These are phyloP conservation scores for Radopholus similis DNA, from an alignment of 1,140 invertebrate species.

Conservation along the genomic window DNA sequence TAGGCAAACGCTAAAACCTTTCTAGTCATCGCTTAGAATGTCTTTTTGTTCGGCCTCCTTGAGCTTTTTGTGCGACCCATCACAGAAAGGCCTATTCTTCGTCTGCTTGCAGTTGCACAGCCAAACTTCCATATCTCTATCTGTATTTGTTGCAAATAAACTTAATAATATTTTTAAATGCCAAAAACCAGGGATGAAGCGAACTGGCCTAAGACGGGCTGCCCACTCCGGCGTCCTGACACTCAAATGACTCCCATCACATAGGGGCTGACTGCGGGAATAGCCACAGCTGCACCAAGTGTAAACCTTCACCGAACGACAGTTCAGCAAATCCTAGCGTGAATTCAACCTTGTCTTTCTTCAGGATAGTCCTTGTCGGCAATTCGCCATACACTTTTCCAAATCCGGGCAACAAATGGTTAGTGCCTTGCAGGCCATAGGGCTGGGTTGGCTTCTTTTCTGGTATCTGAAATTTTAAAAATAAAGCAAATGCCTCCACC, in stretches of 20 bases:
- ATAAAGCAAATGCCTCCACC: neutral
- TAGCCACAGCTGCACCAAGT: constrained; percentile 87
- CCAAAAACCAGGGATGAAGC: constrained; percentile 69
- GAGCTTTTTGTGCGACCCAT: constrained; percentile 75
- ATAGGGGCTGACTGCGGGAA: constrained; percentile 79
- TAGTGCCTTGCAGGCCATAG: constrained; percentile 58
- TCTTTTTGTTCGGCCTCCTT: constrained; percentile 43
- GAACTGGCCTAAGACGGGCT: constrained; percentile 68
- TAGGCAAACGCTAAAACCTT: constrained; percentile 2
- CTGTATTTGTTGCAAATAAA: constrained; percentile 9
- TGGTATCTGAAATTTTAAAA: constrained; percentile 42
- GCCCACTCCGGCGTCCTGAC: constrained; percentile 65
- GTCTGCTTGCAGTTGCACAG: constrained; percentile 98
- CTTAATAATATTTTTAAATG: neutral
- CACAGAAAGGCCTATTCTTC: constrained; percentile 87
- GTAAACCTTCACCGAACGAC: constrained; percentile 65
- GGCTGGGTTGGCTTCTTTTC: constrained; percentile 54
- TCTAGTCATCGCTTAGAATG: constrained; percentile 41
- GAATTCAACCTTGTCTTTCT: constrained; percentile 72
- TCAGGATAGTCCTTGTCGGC: constrained; percentile 50
- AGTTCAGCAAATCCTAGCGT: neutral
- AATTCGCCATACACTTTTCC: constrained; percentile 54
- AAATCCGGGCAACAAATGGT: constrained; percentile 49
- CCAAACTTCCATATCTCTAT: constrained; percentile 88
- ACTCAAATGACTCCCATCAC: constrained; percentile 83